phyloP scores from a whole-genome alignment of 2,888 invertebrate genomes.

The Diplazon laetatorius region DNA sequence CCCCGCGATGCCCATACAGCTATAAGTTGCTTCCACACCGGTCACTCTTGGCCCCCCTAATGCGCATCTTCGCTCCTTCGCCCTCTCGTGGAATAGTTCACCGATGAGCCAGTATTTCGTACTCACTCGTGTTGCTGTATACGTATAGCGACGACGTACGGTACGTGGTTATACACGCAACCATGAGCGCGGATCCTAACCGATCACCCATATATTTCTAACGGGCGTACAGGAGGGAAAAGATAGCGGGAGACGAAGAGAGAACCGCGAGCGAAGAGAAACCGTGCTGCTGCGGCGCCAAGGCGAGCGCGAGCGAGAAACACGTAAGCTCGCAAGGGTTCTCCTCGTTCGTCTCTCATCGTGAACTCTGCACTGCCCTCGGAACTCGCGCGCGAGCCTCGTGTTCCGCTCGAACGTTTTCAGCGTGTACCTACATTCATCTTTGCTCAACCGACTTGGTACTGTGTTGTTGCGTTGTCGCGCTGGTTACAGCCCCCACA shows the following conservation, averaged over 20 bases:
- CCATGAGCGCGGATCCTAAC: conserved; percentile 67
- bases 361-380: conserved; percentile 54
- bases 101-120: conserved; percentile 24
- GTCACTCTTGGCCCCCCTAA: conserved; percentile 17
- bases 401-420: conserved; percentile 61
- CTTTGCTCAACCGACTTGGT: conserved; percentile 25
- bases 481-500: conserved; percentile 41
- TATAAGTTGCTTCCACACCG: conserved; percentile 15
- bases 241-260: conserved; percentile 27
- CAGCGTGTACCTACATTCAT: conserved; percentile 51
- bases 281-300: conserved; percentile 34
- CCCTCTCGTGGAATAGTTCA: conserved; percentile 45
- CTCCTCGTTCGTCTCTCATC: conserved; percentile 51
- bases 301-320: conserved; percentile 38
- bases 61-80: conserved; percentile 23
- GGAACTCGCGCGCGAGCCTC: conserved; percentile 28
- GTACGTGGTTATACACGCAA: conserved; percentile 72
- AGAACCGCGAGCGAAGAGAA: conserved; percentile 22
- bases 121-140: conserved; percentile 37
- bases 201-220: conserved; percentile 70
- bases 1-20: conserved; percentile 17
- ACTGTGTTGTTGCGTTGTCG: conserved; percentile 52
- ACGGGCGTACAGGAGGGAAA: conserved; percentile 59
- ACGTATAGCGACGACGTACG: conserved; percentile 66
- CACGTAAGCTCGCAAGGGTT: conserved; percentile 39